Conservation (phyloP, 2,797 vertebrate species). For the Ispidina picta region DNA sequence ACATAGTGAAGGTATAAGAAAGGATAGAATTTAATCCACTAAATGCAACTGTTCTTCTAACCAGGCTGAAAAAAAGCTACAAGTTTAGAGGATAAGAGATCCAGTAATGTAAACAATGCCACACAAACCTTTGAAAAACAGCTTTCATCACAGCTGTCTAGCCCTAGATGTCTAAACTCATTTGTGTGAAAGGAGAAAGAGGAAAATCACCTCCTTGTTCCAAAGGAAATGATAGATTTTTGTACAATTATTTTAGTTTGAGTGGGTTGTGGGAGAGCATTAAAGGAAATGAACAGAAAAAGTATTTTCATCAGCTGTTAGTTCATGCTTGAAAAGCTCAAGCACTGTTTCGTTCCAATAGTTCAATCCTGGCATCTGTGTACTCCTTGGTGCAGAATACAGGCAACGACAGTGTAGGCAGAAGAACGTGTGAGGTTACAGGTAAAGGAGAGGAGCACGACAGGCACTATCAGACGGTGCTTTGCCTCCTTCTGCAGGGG, state of each 20-base stretch:
- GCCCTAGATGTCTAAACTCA: constrained; percentile 13
- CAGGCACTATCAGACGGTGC: background rate
- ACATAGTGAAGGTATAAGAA: background rate
- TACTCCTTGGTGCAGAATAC: background rate
- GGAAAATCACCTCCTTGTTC: constrained; percentile 30
- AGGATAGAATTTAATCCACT: background rate
- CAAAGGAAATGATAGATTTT: constrained; percentile 23
- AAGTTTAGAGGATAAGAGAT: background rate
- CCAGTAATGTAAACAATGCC: background rate
- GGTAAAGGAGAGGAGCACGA: background rate
- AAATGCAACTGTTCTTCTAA: background rate
- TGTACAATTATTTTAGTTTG: constrained; percentile 48
- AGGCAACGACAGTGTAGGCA: background rate
- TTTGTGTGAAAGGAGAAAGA: background rate
- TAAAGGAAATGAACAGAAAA: constrained; percentile 47
- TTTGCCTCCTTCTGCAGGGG: background rate
- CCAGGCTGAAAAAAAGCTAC: background rate
- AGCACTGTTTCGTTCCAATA: constrained; percentile 41
- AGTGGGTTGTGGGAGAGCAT: constrained; percentile 12
- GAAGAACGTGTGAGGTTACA: background rate
- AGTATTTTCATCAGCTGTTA: constrained; percentile 40
- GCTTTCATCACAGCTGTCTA: background rate
- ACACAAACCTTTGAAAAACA: constrained; percentile 25
- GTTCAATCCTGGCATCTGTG: background rate
- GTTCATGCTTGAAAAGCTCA: constrained; percentile 25